Base-by-base conservation (phyloP, 2,888 invertebrate genomes). In the Tetragonisca angustula region DNA sequence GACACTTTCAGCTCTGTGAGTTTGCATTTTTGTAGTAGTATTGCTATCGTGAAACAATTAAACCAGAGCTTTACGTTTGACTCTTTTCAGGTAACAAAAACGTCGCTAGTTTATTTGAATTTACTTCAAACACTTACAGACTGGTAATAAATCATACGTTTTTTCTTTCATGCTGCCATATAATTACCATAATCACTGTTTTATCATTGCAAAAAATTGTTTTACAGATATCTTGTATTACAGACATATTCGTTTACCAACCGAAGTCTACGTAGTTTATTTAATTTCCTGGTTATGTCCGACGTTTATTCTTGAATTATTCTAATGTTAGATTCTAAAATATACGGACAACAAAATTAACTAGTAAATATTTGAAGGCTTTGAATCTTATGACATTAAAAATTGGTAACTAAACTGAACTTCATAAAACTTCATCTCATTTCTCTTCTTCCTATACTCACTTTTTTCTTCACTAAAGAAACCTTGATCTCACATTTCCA, bases 81-180 rank as follows among this genome's bases (percentile, higher is more conserved):
- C 62, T 4, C 0, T 24, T 76, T 87, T 21, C 69, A 87, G 85
- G 82, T 87, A 56, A 56, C 87, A 13, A 79, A 79, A 72, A 70
- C 88, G 0, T 84, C 90, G 15, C 36, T 89, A 15, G 79, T 79
- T 15, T 90, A 90, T 69, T 81, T 90, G 32, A 90, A 89, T 77
- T 67, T 90, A 62, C 68, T 90, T n/a, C 87, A 83, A 36, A 86
- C 79, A 2, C 68, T 89, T 73, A 79, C 81, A 3, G 43, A 65
- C 27, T 88, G 32, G 54, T 77, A 73, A 73, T 17, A 1, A 21
- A 15, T 32, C 24, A 0, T 50, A 27, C 1, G 5, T 61, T 9
- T 17, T 6, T 27, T 6, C 2, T 0, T n/a, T n/a, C n/a, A 24
- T 24, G 17, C 17, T 17, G 4, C 17, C 0, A 17, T 21, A 32